Conservation (phyloP, 2,888 invertebrate species). For the Chymomyza amoena region DNA sequence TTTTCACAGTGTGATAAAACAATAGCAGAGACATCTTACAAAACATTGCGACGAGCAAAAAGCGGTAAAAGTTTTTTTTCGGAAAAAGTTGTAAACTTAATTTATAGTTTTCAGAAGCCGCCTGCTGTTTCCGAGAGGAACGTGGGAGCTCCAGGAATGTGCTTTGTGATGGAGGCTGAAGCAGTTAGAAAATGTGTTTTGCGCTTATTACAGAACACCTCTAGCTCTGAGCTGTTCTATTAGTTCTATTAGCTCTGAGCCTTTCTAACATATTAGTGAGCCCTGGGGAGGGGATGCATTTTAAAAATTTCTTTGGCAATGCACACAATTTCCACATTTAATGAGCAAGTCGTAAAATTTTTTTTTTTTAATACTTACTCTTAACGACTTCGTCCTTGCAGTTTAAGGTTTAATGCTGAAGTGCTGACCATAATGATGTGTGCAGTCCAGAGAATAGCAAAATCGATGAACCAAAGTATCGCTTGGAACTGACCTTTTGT, state of each 20-base stretch:
- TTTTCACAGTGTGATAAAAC: conserved; percentile 67
- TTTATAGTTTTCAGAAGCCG: conserved; percentile 69
- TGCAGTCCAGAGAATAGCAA: conserved; percentile 7
- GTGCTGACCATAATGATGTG: conserved; percentile 56
- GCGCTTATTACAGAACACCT: no score
- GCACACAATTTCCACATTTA: conserved; percentile 56
- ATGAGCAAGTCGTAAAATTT: conserved; percentile 27
- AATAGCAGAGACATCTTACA: conserved; percentile 19
- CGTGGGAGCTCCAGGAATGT: no score
- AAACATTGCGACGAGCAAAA: conserved; percentile 20
- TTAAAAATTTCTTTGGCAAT: conserved; percentile 46
- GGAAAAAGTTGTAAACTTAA: conserved; percentile 69
- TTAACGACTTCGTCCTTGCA: not conserved
- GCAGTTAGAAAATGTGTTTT: no score
- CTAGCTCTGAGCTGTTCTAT: no score
- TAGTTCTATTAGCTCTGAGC: no score
- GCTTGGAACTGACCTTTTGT: not conserved
- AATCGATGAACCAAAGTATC: not conserved
- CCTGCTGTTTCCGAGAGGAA: not conserved
- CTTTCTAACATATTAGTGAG: not conserved
- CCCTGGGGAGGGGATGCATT: conserved; percentile 12
- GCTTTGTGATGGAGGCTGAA: not conserved
- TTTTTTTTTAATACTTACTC: not conserved
- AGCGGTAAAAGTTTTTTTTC: conserved; percentile 47
- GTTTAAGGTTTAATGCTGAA: conserved; percentile 45